Evolutionary conservation across 1,140 invertebrate genomes (phyloP), one percentile per base, ranked within the genome.

Genomic region (Leptinotarsa defecta): DNA sequence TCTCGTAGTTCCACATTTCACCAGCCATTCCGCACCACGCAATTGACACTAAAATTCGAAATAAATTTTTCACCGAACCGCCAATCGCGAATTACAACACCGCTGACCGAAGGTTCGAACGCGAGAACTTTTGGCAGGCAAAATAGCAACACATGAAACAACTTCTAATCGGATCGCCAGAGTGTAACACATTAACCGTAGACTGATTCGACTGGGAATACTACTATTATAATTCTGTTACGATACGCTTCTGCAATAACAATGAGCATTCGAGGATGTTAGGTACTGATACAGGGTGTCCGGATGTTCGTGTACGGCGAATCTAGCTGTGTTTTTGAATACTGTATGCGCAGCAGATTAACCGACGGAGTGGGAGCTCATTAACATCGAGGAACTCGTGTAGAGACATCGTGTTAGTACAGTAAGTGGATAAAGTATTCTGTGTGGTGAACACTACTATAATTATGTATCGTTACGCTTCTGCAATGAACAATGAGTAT

Each of bases 401-500:
- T 34, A 34, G 27, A 0, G 27, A 27, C 27, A 5, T 27, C 27
- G 5, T 27, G 5, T 27, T 27, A 27, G 27, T 5, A 27, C 27
- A 27, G 27, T 5, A 6, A 1, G 5, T 27, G 5, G 5, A 27
- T 27, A 27, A 27, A 5, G 5, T 27, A 27, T 27, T 27, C 27
- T 27, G 5, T 5, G 27, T 27, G 27, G 5, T 27, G 5, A 27
- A 27, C 27, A 27, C 4, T 48, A 68, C 48, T 68, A 68, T n/a
- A 17, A 57, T n/a, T 57, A 13, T 57, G 15, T 57, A 15, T 15
- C 67, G 34, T 68, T 68, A 68, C 34, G 67, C 67, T 68, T 1
- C n/a, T 68, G 67, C 43, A 34, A 68, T 68, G 49, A 6, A 68
- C 34, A 68, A 68, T 68, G 34, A 68, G 24, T 43, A 68, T n/a